These are phyloP conservation scores for Disparrhopalites patrizii DNA, from an alignment of 2,888 invertebrate genomes.

Conservation along the genomic window DNA sequence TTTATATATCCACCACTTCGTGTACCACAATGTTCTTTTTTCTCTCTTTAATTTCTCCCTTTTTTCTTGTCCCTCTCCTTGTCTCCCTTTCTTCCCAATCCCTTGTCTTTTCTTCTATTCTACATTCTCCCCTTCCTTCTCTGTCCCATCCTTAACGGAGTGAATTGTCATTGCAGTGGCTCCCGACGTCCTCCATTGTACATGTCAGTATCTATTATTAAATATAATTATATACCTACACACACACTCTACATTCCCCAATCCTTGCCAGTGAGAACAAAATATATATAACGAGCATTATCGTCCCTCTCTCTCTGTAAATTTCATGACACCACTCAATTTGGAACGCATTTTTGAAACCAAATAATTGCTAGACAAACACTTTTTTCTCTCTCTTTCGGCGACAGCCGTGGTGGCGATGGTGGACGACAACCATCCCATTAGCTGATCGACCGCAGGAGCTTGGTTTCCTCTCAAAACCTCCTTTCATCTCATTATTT, in stretches of 20 bases:
- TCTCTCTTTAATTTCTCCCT: background rate
- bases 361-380: background rate
- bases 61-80: background rate
- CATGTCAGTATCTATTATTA: no score
- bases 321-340: no score
- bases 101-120: background rate
- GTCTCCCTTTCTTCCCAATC: background rate
- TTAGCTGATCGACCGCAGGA: no score
- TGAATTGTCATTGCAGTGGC: background rate
- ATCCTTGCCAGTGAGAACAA: background rate
- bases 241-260: background rate
- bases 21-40: constrained; percentile 1
- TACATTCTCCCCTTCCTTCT: background rate
- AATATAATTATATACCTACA: background rate
- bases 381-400: background rate
- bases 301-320: no score
- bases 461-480: no score
- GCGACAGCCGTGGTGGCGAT: no score
- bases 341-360: background rate
- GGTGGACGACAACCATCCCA: no score
- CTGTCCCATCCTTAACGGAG: background rate
- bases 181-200: background rate
- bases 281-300: background rate
- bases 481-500: no score
- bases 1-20: background rate